A percentile compares a stretch with the other conserved stretches of the same genome.
These are phyloP conservation scores for Paramormyrops kingsleyae DNA, from an alignment of 2,113 vertebrate genomes.

Conservation along the genomic window DNA sequence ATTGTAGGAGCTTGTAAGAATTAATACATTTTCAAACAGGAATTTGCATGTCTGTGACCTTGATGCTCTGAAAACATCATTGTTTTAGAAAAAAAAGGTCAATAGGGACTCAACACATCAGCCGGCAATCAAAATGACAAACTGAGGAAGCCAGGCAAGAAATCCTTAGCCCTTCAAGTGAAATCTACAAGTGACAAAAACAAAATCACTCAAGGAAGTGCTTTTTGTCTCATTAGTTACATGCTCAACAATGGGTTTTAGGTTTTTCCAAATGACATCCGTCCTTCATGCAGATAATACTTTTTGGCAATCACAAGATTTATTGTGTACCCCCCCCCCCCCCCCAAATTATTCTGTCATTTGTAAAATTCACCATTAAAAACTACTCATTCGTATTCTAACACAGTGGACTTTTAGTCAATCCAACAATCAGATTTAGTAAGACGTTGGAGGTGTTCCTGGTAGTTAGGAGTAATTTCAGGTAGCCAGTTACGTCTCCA, in stretches of 20 bases:
- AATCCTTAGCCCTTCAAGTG: neutral
- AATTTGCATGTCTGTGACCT: neutral
- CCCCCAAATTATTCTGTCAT: neutral
- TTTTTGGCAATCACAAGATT: neutral
- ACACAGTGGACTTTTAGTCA: neutral
- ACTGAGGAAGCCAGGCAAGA: neutral
- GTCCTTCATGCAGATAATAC: neutral
- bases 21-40: neutral
- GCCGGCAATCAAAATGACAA: neutral
- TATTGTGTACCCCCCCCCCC: neutral
- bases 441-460: neutral
- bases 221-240: neutral
- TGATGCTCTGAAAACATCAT: neutral
- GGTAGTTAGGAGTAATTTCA: neutral
- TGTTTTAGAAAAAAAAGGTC: neutral
- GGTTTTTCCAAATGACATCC: neutral
- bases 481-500: neutral
- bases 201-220: neutral
- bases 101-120: neutral
- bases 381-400: neutral
- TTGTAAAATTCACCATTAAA: neutral
- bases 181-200: neutral
- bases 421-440: neutral
- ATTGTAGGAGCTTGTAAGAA: no score
- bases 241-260: neutral